These are phyloP conservation scores for Meiosimyza platycephala DNA, from an alignment of 2,888 invertebrate genomes.

Conservation along the genomic window DNA sequence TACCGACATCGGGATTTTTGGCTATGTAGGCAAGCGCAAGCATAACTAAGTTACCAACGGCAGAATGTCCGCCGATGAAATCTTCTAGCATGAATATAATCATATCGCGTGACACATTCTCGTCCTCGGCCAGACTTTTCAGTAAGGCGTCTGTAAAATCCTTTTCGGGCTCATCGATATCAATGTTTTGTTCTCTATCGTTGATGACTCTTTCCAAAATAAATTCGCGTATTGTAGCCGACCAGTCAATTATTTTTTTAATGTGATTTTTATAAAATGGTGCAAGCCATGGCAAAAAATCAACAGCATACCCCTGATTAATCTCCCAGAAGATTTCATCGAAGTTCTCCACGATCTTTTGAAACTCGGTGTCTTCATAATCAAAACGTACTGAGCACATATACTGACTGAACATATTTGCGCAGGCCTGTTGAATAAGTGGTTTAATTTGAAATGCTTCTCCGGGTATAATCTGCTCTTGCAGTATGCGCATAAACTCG, in stretches of 20 bases:
- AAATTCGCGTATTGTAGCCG: constrained; percentile 77
- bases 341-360: constrained; percentile 76
- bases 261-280: constrained; percentile 80
- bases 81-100: constrained; percentile 87
- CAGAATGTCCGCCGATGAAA: constrained; percentile 89
- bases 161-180: constrained; percentile 73
- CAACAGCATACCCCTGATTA: constrained; percentile 88
- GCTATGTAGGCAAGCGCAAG: constrained; percentile 78
- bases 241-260: constrained; percentile 76
- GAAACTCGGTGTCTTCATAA: constrained; percentile 77
- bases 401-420: constrained; percentile 87
- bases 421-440: constrained; percentile 78
- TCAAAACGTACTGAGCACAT: constrained; percentile 86
- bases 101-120: constrained; percentile 76
- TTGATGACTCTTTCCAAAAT: constrained; percentile 79
- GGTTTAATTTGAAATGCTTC: constrained; percentile 75
- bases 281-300: constrained; percentile 85
- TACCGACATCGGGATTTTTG: constrained; percentile 74
- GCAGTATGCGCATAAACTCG: constrained; percentile 72
- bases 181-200: constrained; percentile 64
- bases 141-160: constrained; percentile 86
- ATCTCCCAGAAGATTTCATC: constrained; percentile 93
- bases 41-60: constrained; percentile 87
- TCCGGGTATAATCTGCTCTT: constrained; percentile 63
- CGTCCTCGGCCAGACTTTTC: constrained; percentile 75